Evolutionary conservation across 2,113 vertebrate genomes (phyloP).

Genomic region (Grammomys dolichurus): DNA sequence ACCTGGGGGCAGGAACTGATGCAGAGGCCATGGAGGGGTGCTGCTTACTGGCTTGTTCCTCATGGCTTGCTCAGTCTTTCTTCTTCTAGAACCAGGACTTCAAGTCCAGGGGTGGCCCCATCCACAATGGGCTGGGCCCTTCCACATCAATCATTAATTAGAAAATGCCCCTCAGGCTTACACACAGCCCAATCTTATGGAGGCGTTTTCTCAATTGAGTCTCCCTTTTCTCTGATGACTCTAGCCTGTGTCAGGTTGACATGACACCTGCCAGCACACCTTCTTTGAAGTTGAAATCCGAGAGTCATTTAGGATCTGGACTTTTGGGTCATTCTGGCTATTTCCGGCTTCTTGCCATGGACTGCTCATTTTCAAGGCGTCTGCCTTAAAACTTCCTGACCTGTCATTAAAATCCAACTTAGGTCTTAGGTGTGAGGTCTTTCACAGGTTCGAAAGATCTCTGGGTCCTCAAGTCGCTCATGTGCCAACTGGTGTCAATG

Average conservation of each 20-base stretch:
- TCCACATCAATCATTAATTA: neutral
- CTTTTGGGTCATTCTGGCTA: no score
- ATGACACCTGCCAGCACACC: neutral
- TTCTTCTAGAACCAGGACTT: neutral
- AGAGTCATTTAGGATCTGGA: neutral
- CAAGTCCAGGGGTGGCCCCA: neutral
- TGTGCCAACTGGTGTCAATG: neutral
- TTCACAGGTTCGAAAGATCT: neutral
- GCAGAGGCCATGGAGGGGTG: neutral
- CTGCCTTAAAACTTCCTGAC: no score
- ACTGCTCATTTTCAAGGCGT: neutral
- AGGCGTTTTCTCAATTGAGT: no score
- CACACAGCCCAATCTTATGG: neutral
- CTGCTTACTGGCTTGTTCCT: neutral
- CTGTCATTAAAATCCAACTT: neutral
- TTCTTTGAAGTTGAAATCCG: neutral
- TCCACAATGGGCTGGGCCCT: neutral
- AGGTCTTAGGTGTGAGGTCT: neutral
- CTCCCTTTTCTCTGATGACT: neutral
- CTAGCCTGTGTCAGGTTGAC: neutral
- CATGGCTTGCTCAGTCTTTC: neutral
- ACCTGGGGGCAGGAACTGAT: neutral
- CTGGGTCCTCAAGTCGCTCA: neutral
- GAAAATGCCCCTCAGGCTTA: neutral
- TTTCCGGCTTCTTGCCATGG: neutral